Base-by-base conservation (phyloP, 2,888 invertebrate species). In the Drosophila conformis region DNA sequence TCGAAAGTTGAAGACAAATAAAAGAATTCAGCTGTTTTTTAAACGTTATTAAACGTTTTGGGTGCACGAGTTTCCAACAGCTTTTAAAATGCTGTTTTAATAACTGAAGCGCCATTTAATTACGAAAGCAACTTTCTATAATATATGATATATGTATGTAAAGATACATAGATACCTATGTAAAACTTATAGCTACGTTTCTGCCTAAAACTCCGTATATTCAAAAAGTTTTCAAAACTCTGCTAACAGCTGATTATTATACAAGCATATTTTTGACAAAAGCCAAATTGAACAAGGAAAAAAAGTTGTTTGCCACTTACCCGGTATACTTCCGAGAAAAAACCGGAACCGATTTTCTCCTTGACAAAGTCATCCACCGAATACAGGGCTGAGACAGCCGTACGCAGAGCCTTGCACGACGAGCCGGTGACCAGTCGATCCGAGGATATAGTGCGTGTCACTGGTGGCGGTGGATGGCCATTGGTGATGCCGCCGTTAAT, bases 271-370 rank as follows among this genome's bases (percentile, higher is more conserved):
- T 38, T 38, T 38, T 38, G 8, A 38, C 18, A 38, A 38, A 38
- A 18, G 7, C 8, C 0, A 4, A 36, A 18, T 38, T 38, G 8
- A 18, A 38, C 18, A 46, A 2, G 2, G 4, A 21, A 25, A 18
- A 8, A 18, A 46, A 2, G 2, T 15, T 21, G 3, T 36, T 36
- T 2, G n/a, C 6, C 29, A 93, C 95, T 95, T 94, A 99, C 99
- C 97, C 99, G 99, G 94, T 97, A 99, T 76, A 99, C 99, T 94
- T 98, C 98, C 6, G 99, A 99, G 94, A 99, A 99, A 94, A 99
- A 99, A 78, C 99, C 99, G 59, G 96, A 95, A 56, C 99, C 99
- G 90, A 99, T 97, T 94, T 97, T 97, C 94, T 98, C 98, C 92
- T 96, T 95, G 82, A 96, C 95, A 94, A 99, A 99, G 94, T 99